Conservation (phyloP, 2,888 invertebrate genomes). For the Chesias legatella region DNA sequence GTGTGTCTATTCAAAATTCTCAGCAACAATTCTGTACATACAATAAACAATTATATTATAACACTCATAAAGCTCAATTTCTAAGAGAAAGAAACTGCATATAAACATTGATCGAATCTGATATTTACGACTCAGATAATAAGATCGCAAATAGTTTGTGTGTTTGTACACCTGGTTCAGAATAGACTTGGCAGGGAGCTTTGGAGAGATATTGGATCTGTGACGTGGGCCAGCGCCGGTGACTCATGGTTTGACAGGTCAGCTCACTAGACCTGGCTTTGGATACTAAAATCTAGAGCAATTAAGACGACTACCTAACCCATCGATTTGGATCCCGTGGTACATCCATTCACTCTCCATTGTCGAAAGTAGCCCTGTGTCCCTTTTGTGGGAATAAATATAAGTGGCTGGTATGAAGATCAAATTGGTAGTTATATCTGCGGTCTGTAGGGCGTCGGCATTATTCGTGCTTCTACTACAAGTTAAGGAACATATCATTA, state of each 20-base stretch:
- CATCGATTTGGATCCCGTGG: too few relatives aligned
- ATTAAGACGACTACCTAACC: too few relatives aligned
- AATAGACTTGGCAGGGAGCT: slow-evolving; percentile 66
- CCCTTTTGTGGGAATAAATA: too few relatives aligned
- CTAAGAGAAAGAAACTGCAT: neutral
- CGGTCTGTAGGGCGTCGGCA: too few relatives aligned
- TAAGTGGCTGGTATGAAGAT: too few relatives aligned
- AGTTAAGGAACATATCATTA: too few relatives aligned
- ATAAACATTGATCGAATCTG: slow-evolving; percentile 21
- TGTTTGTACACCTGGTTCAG: slow-evolving; percentile 35
- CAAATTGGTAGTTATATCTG: too few relatives aligned
- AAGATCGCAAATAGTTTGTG: slow-evolving; percentile 27
- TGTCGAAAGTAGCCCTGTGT: too few relatives aligned
- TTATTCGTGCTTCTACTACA: too few relatives aligned
- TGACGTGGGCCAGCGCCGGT: slow-evolving; percentile 43
- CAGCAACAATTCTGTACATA: neutral
- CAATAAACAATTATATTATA: slow-evolving; percentile 1
- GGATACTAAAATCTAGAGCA: slow-evolving; percentile 21
- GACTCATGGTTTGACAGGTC: slow-evolving; percentile 54
- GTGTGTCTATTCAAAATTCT: slow-evolving; percentile 23
- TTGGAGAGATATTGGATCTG: slow-evolving; percentile 53
- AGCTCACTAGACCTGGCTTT: slow-evolving; percentile 42
- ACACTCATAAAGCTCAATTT: slow-evolving; percentile 5
- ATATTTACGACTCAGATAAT: slow-evolving; percentile 19
- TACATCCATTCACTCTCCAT: too few relatives aligned